phyloP scores from a whole-genome alignment of 2,113 vertebrate genomes.

The Cyanistes caeruleus region DNA sequence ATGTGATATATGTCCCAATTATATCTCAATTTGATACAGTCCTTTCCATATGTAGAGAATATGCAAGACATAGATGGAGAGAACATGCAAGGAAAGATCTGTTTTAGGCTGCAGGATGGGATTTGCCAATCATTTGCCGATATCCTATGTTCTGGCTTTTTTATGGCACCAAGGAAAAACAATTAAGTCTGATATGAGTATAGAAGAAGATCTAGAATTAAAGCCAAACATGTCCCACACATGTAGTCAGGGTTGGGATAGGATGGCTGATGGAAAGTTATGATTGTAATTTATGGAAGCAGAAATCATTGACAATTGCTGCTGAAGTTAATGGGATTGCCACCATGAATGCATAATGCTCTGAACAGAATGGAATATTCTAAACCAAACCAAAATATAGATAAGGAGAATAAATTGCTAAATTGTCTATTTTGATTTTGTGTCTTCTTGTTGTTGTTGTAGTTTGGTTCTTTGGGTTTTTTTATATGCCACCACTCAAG shows the following conservation, averaged over 20 bases:
- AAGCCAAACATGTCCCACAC: background rate
- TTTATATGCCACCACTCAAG: background rate
- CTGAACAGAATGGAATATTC: background rate
- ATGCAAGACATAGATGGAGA: background rate
- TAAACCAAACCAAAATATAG: background rate
- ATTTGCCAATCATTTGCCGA: background rate
- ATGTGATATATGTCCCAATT: background rate
- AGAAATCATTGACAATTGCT: background rate
- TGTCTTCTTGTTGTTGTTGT: fast-evolving
- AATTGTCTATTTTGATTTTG: background rate
- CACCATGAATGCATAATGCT: background rate
- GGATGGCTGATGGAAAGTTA: background rate
- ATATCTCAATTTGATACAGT: fast-evolving
- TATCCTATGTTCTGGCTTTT: background rate
- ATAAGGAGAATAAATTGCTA: background rate
- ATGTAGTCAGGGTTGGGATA: background rate
- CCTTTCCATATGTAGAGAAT: background rate
- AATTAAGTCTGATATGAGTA: background rate
- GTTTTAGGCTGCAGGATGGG: background rate
- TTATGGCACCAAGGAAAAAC: background rate
- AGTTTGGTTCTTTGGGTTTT: background rate
- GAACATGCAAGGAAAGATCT: background rate
- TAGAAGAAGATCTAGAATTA: background rate
- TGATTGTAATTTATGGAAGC: background rate
- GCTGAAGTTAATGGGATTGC: background rate